Evolutionary conservation across 2,113 vertebrate species (phyloP).

Genomic region (Dendropsophus ebraccatus): DNA sequence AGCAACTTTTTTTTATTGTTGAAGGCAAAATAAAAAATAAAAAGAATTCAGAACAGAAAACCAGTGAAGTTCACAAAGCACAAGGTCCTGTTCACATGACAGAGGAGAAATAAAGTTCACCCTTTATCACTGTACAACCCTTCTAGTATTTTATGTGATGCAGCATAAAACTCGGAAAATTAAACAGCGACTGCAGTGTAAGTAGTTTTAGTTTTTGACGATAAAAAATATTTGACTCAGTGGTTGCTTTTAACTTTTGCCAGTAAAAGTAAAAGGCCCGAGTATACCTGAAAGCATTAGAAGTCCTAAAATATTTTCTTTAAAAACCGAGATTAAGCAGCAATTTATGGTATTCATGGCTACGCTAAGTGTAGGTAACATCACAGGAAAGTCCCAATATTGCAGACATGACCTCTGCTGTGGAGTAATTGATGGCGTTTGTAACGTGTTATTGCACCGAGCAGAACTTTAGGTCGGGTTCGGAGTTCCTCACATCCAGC

Average conservation of each 20-base stretch:
- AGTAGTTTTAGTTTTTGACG: not conserved
- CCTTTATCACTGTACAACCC: not conserved
- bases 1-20: no score
- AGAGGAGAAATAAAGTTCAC: not conserved
- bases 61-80: no score
- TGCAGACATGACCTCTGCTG: not conserved
- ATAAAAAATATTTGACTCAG: not conserved
- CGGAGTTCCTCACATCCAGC: not conserved
- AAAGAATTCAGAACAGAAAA: not conserved
- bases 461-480: not conserved
- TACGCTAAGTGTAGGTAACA: not conserved
- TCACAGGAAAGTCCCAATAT: not conserved
- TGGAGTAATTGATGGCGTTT: conserved; percentile 8
- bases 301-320: conserved; percentile 6
- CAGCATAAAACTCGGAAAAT: not conserved
- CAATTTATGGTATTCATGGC: not conserved
- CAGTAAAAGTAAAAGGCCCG: not conserved
- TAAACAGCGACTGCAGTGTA: not conserved
- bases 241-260: not conserved
- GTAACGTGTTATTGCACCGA: not conserved
- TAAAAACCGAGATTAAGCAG: not conserved
- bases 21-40: no score
- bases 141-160: not conserved
- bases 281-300: not conserved
- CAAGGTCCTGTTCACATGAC: not conserved